Evolutionary conservation across 2,113 vertebrate genomes (phyloP).

Genomic region (Connochaetes taurinus): DNA sequence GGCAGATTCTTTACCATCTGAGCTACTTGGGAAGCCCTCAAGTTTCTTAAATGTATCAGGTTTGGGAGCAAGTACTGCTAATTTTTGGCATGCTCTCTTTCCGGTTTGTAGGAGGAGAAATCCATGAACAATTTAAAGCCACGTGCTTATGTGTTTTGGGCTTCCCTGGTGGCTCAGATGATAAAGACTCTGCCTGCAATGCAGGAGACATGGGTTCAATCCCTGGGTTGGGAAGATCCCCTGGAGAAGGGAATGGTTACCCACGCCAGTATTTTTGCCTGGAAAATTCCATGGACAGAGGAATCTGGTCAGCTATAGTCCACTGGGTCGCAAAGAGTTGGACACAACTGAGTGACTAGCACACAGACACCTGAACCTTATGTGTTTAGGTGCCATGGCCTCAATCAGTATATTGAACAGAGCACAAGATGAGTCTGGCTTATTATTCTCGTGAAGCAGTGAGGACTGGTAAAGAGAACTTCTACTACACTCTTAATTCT

Average conservation of each 20-base stretch:
- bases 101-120: background rate
- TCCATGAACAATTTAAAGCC: fast-evolving
- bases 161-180: background rate
- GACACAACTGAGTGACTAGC: background rate
- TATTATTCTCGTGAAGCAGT: background rate
- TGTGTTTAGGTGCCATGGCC: background rate
- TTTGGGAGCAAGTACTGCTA: background rate
- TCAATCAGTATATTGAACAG: background rate
- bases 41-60: background rate
- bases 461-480: background rate
- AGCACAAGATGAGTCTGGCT: background rate
- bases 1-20: background rate
- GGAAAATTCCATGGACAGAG: background rate
- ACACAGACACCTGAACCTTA: background rate
- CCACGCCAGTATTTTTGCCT: background rate
- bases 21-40: background rate
- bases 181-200: background rate
- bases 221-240: background rate
- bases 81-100: background rate
- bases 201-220: background rate
- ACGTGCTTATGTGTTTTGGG: too few relatives aligned
- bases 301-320: background rate
- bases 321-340: background rate
- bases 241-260: background rate
- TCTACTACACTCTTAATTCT: background rate